Evolutionary conservation across 2,113 vertebrate species (phyloP).

Genomic region (Oreochromis tanganicae): DNA sequence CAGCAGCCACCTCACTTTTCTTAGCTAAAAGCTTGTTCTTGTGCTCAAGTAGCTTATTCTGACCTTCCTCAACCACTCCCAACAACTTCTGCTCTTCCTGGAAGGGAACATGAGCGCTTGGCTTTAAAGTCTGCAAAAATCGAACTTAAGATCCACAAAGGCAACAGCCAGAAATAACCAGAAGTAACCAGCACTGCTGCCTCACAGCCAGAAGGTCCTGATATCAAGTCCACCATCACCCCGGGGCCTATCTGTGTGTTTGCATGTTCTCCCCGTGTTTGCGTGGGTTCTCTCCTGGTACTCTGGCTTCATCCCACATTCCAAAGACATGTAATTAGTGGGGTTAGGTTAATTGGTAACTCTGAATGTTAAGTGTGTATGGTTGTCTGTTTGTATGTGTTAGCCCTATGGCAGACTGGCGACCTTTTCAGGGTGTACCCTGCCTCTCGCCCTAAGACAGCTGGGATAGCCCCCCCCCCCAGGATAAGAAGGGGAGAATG

Average conservation of each 20-base stretch:
- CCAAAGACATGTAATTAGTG: background rate
- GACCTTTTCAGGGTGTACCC: background rate
- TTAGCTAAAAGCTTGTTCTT: slow-evolving; percentile 69
- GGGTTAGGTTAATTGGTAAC: background rate
- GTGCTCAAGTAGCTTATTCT: slow-evolving; percentile 69
- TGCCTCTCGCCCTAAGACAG: background rate
- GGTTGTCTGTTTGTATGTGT: background rate
- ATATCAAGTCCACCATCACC: background rate
- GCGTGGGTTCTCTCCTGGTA: background rate
- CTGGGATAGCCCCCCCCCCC: fast-evolving
- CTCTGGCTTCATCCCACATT: background rate
- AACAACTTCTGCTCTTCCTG: slow-evolving; percentile 80
- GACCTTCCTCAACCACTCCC: slow-evolving; percentile 65
- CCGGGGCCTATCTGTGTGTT: background rate
- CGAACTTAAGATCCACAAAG: background rate
- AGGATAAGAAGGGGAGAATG: background rate
- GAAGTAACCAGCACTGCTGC: background rate
- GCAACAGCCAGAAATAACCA: background rate
- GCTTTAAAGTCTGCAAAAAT: background rate
- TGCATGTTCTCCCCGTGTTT: background rate
- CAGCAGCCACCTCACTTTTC: slow-evolving; percentile 62
- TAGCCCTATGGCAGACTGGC: background rate
- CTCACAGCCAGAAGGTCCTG: background rate
- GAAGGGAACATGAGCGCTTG: background rate
- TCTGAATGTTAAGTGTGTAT: background rate